Evolutionary conservation across 2,113 vertebrate species (phyloP), one percentile per base, ranked within the genome.

Genomic region (Nesogale talazaci): DNA sequence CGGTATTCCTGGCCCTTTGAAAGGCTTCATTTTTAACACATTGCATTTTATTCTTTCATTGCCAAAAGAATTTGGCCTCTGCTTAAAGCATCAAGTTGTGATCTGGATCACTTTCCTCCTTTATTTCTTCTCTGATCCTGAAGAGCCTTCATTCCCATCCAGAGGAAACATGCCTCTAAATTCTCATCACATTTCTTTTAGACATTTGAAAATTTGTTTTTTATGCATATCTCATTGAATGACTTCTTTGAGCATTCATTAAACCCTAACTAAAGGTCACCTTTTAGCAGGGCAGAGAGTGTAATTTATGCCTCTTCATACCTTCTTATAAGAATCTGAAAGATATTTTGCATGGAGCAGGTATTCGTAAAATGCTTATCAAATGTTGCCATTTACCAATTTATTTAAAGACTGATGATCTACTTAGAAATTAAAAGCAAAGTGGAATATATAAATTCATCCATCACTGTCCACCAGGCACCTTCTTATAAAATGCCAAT

Each of bases 381-480:
- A 67, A 17, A 57, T 84, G 4, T 16, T 85, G 4, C 75, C 69
- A 72, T 76, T 88, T 72, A 56, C 31, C 70, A 75, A 8, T 59
- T 80, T 87, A 61, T 75, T 76, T 93, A 76, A 90, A 40, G 16
- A 82, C 65, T 67, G 2, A 79, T 38, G 6, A 65, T 34, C 76
- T 70, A 83, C 34, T 15, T 6, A 17, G n/a, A 81, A 87, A 83
- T 7, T 11, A 90, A 84, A 52, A 11, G 4, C 20, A 72, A 84
- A 89, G 57, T 72, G 31, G 59, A 29, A 85, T 87, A 31, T 79
- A 25, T 72, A 36, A 83, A 95, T 94, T 65, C 17, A 59, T 46
- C 16, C 23, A n/a, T 82, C 14, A 38, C 7, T 15, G 1, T 38
- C n/a, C 19, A 34, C 31, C 83, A 12, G 34, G 15, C 17, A 78